Conservation (phyloP, 2,888 invertebrate species). For the Temnothorax ravouxi region DNA sequence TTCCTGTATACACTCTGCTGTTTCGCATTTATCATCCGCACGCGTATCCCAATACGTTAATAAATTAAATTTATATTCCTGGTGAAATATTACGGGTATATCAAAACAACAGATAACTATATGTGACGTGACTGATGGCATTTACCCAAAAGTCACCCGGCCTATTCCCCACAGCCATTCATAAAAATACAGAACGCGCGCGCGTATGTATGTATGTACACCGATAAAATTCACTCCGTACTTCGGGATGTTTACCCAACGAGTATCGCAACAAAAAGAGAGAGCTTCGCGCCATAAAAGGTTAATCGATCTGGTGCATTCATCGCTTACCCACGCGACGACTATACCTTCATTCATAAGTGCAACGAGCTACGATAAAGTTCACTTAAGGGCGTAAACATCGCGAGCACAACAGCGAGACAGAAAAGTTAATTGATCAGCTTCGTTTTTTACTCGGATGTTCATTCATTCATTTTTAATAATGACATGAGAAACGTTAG, state of each 20-base stretch:
- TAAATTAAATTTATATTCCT: constrained; percentile 35
- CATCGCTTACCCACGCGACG: constrained; percentile 49
- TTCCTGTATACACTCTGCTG: too few species aligned
- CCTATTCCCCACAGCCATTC: constrained; percentile 30
- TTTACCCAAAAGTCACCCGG: constrained; percentile 27
- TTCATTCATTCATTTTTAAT: neutral
- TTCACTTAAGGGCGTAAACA: constrained; percentile 41
- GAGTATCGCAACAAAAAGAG: constrained; percentile 8
- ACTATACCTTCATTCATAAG: constrained; percentile 33
- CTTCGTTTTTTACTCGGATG: neutral
- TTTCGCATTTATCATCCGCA: constrained; percentile 33
- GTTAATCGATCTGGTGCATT: constrained; percentile 67
- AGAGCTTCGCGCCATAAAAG: constrained; percentile 49
- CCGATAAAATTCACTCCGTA: constrained; percentile 35
- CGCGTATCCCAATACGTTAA: constrained; percentile 9
- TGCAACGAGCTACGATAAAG: constrained; percentile 39
- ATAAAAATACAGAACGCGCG: constrained; percentile 36
- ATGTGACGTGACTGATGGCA: constrained; percentile 25
- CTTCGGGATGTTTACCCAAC: constrained; percentile 13
- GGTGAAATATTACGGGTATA: constrained; percentile 18
- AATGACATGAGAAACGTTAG: neutral
- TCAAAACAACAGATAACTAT: constrained; percentile 27
- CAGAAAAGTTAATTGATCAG: constrained; percentile 14
- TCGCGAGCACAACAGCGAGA: neutral
- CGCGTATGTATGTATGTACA: too few species aligned